phyloP scores from a whole-genome alignment of 1,140 invertebrate species.

The Hestina assimilis region DNA sequence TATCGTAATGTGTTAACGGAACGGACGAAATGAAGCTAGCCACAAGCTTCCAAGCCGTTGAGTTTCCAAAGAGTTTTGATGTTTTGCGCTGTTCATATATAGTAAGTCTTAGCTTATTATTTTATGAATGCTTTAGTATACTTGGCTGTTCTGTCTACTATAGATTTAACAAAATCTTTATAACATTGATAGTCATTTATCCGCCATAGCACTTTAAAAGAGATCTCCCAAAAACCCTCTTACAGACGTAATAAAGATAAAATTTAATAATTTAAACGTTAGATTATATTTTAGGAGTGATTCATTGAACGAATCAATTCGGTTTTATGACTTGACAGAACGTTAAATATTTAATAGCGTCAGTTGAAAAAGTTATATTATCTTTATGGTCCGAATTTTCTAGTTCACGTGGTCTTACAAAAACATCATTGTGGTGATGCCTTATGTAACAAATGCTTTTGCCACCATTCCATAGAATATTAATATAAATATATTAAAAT shows the following conservation, averaged over 20 bases:
- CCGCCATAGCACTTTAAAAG: not conserved
- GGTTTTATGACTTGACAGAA: conserved; percentile 29
- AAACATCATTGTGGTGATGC: not conserved
- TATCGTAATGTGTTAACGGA: no score
- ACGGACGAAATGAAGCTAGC: no score
- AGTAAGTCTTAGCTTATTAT: no score
- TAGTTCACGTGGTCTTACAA: not conserved
- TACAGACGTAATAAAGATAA: conserved; percentile 23
- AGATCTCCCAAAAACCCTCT: not conserved
- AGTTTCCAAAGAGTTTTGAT: no score
- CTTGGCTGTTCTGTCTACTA: not conserved
- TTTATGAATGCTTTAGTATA: no score
- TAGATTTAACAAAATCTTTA: not conserved
- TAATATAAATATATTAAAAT: no score
- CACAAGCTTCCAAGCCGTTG: no score
- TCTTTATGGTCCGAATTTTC: not conserved
- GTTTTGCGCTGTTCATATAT: no score
- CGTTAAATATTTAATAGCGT: conserved; percentile 30
- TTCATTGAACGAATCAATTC: conserved; percentile 31
- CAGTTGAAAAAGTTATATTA: conserved; percentile 12
- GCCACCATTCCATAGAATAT: no score
- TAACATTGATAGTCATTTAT: not conserved
- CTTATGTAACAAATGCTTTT: not conserved
- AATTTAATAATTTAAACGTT: conserved; percentile 24
- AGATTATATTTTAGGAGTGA: conserved; percentile 16